Conservation (phyloP, 2,113 vertebrate species). For the Podarcis raffonei region DNA sequence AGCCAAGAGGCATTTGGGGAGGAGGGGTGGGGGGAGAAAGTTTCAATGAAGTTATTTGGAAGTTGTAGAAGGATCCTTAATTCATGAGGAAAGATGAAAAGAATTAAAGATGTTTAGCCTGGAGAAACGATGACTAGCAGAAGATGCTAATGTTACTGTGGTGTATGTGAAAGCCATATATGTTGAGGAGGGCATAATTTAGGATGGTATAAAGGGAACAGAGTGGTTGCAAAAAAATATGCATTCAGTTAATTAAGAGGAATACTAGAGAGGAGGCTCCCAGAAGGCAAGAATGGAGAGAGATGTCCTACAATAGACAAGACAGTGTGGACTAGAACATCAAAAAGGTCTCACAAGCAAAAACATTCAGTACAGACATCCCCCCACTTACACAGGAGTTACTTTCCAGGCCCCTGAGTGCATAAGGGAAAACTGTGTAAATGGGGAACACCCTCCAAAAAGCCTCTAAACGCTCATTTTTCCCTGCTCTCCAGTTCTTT, state of each 20-base stretch:
- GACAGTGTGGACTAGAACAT: too few relatives aligned
- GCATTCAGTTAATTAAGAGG: not conserved
- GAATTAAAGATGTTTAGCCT: conserved; percentile 18
- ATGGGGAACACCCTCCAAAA: too few relatives aligned
- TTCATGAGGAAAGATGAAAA: conserved; percentile 20
- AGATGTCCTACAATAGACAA: not conserved
- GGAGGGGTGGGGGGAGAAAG: not conserved
- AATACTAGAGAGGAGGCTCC: not conserved
- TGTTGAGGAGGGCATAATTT: not conserved
- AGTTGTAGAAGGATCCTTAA: not conserved
- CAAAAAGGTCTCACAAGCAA: too few relatives aligned
- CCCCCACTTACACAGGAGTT: too few relatives aligned
- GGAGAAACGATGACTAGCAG: not conserved
- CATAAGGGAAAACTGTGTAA: too few relatives aligned
- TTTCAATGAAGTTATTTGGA: not conserved
- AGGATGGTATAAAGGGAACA: not conserved
- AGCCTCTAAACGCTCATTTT: too few relatives aligned
- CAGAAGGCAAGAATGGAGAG: not conserved
- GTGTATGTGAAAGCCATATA: not conserved
- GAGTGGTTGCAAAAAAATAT: not conserved
- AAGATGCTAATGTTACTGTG: not conserved
- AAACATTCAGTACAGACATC: too few relatives aligned
- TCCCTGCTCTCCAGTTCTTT: too few relatives aligned
- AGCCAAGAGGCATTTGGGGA: not conserved
- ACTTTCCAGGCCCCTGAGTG: too few relatives aligned